Base-by-base conservation (phyloP, 2,888 invertebrate species). In the Willowsia nigromaculata region DNA sequence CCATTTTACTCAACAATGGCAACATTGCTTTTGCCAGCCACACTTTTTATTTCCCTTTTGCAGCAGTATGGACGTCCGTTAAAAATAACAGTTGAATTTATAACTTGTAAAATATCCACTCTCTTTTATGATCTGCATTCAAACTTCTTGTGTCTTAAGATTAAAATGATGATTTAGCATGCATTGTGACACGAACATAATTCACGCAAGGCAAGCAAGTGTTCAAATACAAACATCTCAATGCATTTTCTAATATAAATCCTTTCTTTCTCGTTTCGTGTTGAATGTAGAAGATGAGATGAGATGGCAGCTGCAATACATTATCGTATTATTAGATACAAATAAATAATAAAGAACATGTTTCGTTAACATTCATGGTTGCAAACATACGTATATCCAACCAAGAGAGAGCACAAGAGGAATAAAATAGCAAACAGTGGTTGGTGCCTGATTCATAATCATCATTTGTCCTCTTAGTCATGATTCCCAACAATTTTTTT, bases 401-500 rank as follows among this genome's bases (percentile, higher is more conserved):
- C 1, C 56, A 56, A 56, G 7, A 22, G 25, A 22, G 56, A 22
- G 18, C 9, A 56, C 56, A 56, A 25, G n/a, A 47, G 15, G 47
- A 18, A 50, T n/a, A 50, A 50, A 50, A 15, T 50, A 50, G 50
- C 50, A 15, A 56, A 25, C 6, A 56, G 25, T 9, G 1, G 53
- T 4, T 56, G n/a, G 62, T 59, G 65, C 62, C 68, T 71, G 68
- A 85, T 43, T 85, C 62, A 53, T 82, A 78, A 83, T 84, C 84
- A 89, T 74, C 85, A 84, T 85, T 85, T 85, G 85, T 85, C 81
- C 89, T 56, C 27, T 71, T 65, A 71, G 71, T 89, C 89, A 89
- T 85, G 89, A 88, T 89, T 89, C 83, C 76, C 85, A 85, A 84
- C 89, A 50, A 84, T 88, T 76, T 76, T 76, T 85, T 81, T 76